Evolutionary conservation across 2,888 invertebrate species (phyloP).

Genomic region (Parnassius mnemosyne): DNA sequence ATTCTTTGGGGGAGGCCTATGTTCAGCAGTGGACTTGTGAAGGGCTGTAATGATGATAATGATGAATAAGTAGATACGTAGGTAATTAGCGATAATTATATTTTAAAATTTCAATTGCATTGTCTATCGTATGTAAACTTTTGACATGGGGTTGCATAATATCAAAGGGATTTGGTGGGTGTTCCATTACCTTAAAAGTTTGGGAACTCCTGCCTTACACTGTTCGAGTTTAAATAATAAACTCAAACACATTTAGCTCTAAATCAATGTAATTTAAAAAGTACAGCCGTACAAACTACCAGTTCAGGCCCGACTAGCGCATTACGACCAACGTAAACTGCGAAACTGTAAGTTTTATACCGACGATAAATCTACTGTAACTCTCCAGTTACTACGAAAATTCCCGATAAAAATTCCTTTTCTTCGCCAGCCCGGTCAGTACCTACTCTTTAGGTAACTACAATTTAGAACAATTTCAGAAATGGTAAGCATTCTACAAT

Average conservation of each 20-base stretch:
- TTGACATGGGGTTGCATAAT: too few relatives aligned
- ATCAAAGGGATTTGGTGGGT: too few relatives aligned
- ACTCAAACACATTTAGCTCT: slow-evolving; percentile 16
- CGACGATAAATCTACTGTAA: slow-evolving; percentile 57
- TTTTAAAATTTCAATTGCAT: too few relatives aligned
- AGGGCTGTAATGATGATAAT: too few relatives aligned
- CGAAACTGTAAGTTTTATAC: slow-evolving; percentile 60
- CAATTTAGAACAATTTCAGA: slow-evolving; percentile 9
- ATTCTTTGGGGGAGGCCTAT: too few relatives aligned
- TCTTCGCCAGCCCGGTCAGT: slow-evolving; percentile 30
- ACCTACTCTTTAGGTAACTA: slow-evolving; percentile 8
- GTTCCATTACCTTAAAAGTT: too few relatives aligned
- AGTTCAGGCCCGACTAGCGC: slow-evolving; percentile 42
- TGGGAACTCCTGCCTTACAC: not conserved
- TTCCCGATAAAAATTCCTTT: slow-evolving; percentile 41
- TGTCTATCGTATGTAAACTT: too few relatives aligned
- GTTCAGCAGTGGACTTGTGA: too few relatives aligned
- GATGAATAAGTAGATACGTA: too few relatives aligned
- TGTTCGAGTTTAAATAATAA: not conserved
- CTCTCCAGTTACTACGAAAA: slow-evolving; percentile 50
- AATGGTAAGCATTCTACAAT: not conserved
- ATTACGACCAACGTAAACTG: slow-evolving; percentile 57
- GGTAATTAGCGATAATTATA: too few relatives aligned
- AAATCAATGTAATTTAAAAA: slow-evolving; percentile 47
- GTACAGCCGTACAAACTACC: slow-evolving; percentile 39